Evolutionary conservation across 2,797 vertebrate genomes (phyloP).

Genomic region (Ptychadena robeensis): DNA sequence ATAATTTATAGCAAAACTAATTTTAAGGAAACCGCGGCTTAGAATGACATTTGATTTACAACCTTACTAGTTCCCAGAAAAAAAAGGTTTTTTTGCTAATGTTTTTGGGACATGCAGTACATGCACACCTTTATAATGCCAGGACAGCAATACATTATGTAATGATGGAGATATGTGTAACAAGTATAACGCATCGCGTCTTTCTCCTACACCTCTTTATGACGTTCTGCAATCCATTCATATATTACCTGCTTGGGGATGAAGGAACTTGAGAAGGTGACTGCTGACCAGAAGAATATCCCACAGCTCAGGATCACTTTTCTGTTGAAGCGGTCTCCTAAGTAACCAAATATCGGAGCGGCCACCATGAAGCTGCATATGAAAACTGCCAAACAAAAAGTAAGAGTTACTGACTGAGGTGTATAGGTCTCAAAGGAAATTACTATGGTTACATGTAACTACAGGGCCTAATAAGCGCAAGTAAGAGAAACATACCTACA

Average conservation of each 20-base stretch:
- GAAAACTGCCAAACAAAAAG: slow-evolving; percentile 79
- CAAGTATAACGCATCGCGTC: neutral
- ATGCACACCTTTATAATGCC: neutral
- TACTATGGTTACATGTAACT: slow-evolving; percentile 17
- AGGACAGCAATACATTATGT: neutral
- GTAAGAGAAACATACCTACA: neutral
- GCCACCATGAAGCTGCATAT: slow-evolving; percentile 93
- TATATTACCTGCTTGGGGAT: slow-evolving; percentile 82
- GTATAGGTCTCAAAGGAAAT: neutral
- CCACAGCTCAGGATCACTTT: slow-evolving; percentile 88
- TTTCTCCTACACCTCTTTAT: neutral
- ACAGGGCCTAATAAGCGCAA: neutral
- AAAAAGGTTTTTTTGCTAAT: neutral
- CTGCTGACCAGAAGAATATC: slow-evolving; percentile 87
- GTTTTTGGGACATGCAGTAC: neutral
- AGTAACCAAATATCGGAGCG: slow-evolving; percentile 87
- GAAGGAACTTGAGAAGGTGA: slow-evolving; percentile 88
- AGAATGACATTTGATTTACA: neutral
- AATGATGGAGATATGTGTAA: neutral
- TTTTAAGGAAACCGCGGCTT: no score
- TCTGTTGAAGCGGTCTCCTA: slow-evolving; percentile 89
- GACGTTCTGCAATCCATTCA: neutral
- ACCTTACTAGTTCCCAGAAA: neutral
- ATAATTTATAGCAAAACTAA: no score
- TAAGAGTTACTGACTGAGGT: slow-evolving; percentile 37